Percentiles rank a stretch among this genome's conserved stretches.
phyloP scores from a whole-genome alignment of 2,888 invertebrate genomes.

The Stenurella melanura region DNA sequence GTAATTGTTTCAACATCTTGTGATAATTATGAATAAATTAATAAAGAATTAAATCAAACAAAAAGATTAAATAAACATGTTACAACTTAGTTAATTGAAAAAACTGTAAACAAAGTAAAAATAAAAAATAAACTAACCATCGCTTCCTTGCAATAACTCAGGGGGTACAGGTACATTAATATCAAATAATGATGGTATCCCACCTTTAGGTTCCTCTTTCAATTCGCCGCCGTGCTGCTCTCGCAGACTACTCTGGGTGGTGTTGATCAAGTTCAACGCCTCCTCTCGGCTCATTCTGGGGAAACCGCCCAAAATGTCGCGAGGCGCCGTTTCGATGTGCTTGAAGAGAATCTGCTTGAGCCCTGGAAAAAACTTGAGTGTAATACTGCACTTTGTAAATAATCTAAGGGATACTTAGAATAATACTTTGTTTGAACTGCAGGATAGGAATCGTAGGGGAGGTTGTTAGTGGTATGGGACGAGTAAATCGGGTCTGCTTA shows the following conservation, averaged over 20 bases:
- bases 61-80: background rate
- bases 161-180: slow-evolving; percentile 68
- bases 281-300: slow-evolving; percentile 88
- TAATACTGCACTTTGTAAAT: background rate
- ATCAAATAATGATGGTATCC: slow-evolving; percentile 70
- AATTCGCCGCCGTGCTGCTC: slow-evolving; percentile 68
- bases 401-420: slow-evolving; percentile 25
- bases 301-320: slow-evolving; percentile 93
- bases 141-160: slow-evolving; percentile 63
- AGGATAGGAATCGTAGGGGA: slow-evolving; percentile 14
- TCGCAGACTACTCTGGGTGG: slow-evolving; percentile 74
- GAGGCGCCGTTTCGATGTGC: slow-evolving; percentile 93
- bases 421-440: slow-evolving; percentile 8
- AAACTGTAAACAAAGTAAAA: slow-evolving; percentile 38
- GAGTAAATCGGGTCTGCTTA: slow-evolving; percentile 56
- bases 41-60: background rate
- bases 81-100: background rate
- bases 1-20: background rate
- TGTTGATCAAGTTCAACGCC: slow-evolving; percentile 76
- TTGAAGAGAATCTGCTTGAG: slow-evolving; percentile 74
- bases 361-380: slow-evolving; percentile 57
- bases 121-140: slow-evolving; percentile 61
- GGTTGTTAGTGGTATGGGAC: slow-evolving; percentile 11
- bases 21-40: background rate
- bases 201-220: slow-evolving; percentile 59